These are phyloP conservation scores for Agonum fuliginosum DNA, from an alignment of 2,888 invertebrate genomes.

Conservation along the genomic window DNA sequence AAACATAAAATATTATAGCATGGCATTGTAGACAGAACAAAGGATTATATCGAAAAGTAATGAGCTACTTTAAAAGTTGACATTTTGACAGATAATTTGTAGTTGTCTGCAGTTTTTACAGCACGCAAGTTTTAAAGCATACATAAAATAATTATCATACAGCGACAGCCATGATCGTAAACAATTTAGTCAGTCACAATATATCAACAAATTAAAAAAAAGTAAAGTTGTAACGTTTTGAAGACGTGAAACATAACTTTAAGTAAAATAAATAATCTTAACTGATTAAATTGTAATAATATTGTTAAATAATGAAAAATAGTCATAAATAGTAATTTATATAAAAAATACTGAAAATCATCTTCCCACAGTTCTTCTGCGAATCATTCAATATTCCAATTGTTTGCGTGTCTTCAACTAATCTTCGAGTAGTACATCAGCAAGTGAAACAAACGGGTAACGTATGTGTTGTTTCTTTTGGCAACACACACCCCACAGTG, in stretches of 20 bases:
- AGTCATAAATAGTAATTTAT: no score
- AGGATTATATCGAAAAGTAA: slow-evolving; percentile 10
- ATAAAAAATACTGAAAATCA: no score
- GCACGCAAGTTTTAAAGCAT: slow-evolving; percentile 20
- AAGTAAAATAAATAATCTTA: no score
- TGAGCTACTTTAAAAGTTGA: slow-evolving; percentile 27
- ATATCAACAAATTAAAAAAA: no score
- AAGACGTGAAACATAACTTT: no score
- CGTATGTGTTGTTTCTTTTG: slow-evolving; percentile 9
- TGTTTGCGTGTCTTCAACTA: slow-evolving; percentile 5
- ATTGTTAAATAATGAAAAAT: no score
- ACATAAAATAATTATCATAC: not conserved
- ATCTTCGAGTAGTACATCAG: not conserved
- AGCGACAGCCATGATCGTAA: not conserved
- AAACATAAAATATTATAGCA: slow-evolving; percentile 5
- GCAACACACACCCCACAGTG: not conserved
- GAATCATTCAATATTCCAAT: not conserved
- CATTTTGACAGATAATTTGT: slow-evolving; percentile 44
- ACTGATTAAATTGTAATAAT: no score
- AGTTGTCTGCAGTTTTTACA: slow-evolving; percentile 28
- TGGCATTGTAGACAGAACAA: slow-evolving; percentile 14
- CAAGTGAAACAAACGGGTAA: not conserved
- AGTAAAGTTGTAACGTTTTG: no score
- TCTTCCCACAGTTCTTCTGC: not conserved
- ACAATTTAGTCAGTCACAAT: no score